Base-by-base conservation (phyloP, 2,113 vertebrate genomes). In the Podarcis raffonei region DNA sequence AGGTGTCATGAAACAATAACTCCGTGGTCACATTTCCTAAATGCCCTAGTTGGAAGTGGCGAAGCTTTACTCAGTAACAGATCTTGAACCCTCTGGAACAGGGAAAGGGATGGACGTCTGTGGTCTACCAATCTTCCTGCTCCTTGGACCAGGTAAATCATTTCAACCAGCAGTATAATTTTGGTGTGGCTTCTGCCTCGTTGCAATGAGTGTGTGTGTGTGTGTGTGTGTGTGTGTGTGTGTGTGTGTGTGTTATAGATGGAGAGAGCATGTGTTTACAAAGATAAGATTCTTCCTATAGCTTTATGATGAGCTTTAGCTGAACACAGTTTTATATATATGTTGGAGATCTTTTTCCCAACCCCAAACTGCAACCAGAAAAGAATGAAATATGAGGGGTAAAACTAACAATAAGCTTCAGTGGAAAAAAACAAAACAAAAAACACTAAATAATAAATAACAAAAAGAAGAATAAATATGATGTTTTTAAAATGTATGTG, bases 1-100 rank as follows among this genome's bases (percentile, higher is more conserved):
- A 97, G 97, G 95, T 97, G 97, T 92, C 93, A 93, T 93, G 92
- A 97, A 78, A 85, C 91, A 92, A 96, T 93, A 95, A 89, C 90
- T 62, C 57, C 0, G 57, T 12, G 48, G 42, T 39, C 89, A 22
- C 71, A 75, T 91, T 92, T 72, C 30, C 1, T 89, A 85, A 77
- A 69, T 48, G 30, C 62, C 71, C 86, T 18, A 6, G 71, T 0
- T 18, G 4, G 76, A 89, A 81, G 76, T 87, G 78, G 91, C 71
- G 48, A 87, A 93, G 86, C 18, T 25, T 79, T 82, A 48, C 53
- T 92, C 93, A 35, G 74, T 1, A 59, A 5, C 62, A 57, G 83
- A 75, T 27, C 12, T 30, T 76, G 59, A 23, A 5, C 23, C 22
- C 16, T 20, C 65, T 23, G 48, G 89, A 5, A 6, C 85, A 75